Conservation (phyloP, 1,140 invertebrate genomes). For the Zaprionus ornatus region DNA sequence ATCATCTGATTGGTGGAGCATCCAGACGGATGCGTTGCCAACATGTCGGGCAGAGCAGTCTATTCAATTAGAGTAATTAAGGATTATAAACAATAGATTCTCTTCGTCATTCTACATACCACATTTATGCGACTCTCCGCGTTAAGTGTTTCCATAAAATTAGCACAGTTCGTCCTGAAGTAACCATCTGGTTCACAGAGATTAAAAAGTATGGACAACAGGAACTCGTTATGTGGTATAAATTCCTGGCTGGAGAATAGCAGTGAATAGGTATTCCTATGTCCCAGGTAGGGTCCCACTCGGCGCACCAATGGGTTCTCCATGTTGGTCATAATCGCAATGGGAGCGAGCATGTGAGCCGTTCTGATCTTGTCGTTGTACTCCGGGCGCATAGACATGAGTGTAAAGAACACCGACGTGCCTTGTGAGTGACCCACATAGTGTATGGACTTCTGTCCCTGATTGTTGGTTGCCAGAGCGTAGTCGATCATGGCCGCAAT, state of each 20-base stretch:
- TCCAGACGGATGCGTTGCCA: slow-evolving; percentile 84
- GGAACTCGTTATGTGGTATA: slow-evolving; percentile 58
- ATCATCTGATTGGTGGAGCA: slow-evolving; percentile 84
- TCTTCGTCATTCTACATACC: slow-evolving; percentile 18
- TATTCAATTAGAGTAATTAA: slow-evolving; percentile 4
- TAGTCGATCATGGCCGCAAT: slow-evolving; percentile 89
- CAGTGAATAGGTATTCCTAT: slow-evolving; percentile 71
- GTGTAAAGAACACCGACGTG: slow-evolving; percentile 85
- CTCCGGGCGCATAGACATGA: slow-evolving; percentile 85
- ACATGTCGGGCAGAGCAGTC: slow-evolving; percentile 82
- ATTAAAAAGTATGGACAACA: slow-evolving; percentile 65
- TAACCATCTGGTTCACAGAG: slow-evolving; percentile 84
- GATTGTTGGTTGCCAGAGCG: slow-evolving; percentile 85
- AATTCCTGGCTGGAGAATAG: slow-evolving; percentile 83
- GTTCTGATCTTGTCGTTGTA: slow-evolving; percentile 86
- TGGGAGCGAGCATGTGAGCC: slow-evolving; percentile 86
- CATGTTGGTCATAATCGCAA: slow-evolving; percentile 84
- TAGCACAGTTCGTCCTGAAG: slow-evolving; percentile 47
- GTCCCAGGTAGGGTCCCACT: slow-evolving; percentile 58
- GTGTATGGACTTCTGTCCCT: slow-evolving; percentile 84
- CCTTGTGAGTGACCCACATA: slow-evolving; percentile 89
- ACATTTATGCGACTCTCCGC: slow-evolving; percentile 45
- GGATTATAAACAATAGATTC: background rate
- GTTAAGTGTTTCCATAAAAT: slow-evolving; percentile 11
- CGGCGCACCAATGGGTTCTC: slow-evolving; percentile 66